These are phyloP conservation scores for Semnornis frantzii DNA, from an alignment of 2,113 vertebrate species.

Conservation along the genomic window DNA sequence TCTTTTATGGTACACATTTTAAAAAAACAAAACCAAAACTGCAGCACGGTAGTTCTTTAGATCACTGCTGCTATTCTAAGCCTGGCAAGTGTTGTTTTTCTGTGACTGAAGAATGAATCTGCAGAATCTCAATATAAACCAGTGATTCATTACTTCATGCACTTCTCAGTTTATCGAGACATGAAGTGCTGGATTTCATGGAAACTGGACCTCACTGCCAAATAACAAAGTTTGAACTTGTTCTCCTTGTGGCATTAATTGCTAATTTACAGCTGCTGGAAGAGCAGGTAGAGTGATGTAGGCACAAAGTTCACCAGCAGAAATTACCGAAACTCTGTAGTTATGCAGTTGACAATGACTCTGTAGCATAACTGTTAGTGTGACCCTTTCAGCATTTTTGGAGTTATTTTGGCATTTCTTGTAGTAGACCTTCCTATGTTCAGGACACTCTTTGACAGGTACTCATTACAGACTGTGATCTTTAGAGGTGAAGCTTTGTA, in stretches of 20 bases:
- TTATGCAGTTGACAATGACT: neutral
- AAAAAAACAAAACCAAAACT: neutral
- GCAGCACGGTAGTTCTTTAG: conserved; percentile 7
- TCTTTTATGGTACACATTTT: conserved; percentile 1
- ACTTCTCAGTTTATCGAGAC: conserved; percentile 45
- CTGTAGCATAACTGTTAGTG: neutral
- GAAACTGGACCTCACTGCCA: conserved; percentile 25
- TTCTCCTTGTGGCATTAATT: conserved; percentile 48
- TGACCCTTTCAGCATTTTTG: conserved; percentile 41
- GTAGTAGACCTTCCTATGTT: neutral
- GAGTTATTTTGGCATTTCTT: conserved; percentile 36
- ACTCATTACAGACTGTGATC: neutral
- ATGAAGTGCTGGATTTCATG: conserved; percentile 5
- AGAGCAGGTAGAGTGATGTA: neutral
- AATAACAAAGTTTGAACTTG: conserved; percentile 42
- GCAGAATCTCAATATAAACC: conserved; percentile 46
- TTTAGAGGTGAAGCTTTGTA: neutral
- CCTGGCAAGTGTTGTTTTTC: conserved; percentile 22
- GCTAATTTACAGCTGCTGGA: conserved; percentile 26
- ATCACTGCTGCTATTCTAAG: conserved; percentile 43
- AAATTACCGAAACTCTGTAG: neutral
- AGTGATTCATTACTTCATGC: conserved; percentile 47
- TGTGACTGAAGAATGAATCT: conserved; percentile 45
- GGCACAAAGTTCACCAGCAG: neutral
- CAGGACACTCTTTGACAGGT: neutral